phyloP scores from a whole-genome alignment of 1,140 invertebrate species.

The Nasonia vitripennis region DNA sequence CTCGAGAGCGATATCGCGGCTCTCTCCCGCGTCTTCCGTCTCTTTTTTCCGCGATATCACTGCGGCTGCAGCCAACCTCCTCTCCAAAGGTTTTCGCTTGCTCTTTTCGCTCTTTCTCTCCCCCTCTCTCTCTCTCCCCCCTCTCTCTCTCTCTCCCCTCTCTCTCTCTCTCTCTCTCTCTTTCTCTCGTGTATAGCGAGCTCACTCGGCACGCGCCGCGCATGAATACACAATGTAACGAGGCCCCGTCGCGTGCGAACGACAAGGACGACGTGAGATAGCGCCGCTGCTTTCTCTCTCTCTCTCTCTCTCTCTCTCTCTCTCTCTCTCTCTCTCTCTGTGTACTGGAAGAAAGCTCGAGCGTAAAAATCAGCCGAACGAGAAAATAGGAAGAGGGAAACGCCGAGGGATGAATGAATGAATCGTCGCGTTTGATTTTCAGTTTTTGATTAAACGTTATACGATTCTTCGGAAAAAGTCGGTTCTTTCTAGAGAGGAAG shows the following conservation, averaged over 20 bases:
- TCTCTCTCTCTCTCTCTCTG: background rate
- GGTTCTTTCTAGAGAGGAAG: too few relatives aligned
- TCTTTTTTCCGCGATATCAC: background rate
- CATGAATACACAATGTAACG: slow-evolving; percentile 4
- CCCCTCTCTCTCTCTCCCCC: background rate
- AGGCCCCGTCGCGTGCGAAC: background rate
- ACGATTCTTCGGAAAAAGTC: too few relatives aligned
- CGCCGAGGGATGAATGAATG: too few relatives aligned
- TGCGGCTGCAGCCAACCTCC: background rate
- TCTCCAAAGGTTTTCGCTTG: background rate
- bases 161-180: background rate
- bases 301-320: background rate
- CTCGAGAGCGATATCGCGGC: background rate
- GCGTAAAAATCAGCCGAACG: background rate
- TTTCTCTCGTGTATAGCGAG: background rate
- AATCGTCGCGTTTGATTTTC: too few relatives aligned
- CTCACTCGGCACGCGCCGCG: background rate
- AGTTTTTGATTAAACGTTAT: too few relatives aligned
- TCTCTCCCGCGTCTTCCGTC: background rate
- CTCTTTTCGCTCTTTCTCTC: background rate
- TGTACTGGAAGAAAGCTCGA: background rate
- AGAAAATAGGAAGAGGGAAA: background rate
- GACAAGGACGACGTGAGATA: background rate
- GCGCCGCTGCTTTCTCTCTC: background rate
- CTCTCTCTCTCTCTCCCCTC: background rate